Conservation (phyloP, 2,113 vertebrate genomes). For the Columba livia region DNA sequence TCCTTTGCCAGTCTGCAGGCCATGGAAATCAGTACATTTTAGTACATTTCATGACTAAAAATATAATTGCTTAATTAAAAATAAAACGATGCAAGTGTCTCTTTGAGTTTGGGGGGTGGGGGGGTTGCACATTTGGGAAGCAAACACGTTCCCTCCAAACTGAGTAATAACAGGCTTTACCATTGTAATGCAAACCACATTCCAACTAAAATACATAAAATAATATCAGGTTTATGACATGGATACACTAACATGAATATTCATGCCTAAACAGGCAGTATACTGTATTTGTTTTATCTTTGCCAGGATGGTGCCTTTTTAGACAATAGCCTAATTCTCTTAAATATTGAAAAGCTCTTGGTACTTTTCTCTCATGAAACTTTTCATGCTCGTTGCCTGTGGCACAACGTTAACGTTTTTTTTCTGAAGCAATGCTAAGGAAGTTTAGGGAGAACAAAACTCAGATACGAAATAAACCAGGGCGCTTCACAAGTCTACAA, state of each 20-base stretch:
- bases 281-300: not conserved
- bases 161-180: not conserved
- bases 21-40: not conserved
- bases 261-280: not conserved
- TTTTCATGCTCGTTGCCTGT: not conserved
- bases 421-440: not conserved
- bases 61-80: not conserved
- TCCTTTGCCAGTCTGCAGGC: not conserved
- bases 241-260: not conserved
- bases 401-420: not conserved
- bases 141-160: not conserved
- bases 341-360: not conserved
- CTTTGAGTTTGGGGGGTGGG: not conserved
- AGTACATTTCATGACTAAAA: not conserved
- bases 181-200: not conserved
- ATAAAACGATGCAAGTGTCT: not conserved
- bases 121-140: not conserved
- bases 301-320: not conserved
- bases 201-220: not conserved
- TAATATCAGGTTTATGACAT: not conserved
- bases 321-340: not conserved
- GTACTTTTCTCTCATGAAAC: not conserved
- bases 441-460: not conserved
- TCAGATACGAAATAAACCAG: conserved; percentile 8
- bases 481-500: conserved; percentile 29